Conservation (phyloP, 2,888 invertebrate species). For the Agrilus cyanescens region DNA sequence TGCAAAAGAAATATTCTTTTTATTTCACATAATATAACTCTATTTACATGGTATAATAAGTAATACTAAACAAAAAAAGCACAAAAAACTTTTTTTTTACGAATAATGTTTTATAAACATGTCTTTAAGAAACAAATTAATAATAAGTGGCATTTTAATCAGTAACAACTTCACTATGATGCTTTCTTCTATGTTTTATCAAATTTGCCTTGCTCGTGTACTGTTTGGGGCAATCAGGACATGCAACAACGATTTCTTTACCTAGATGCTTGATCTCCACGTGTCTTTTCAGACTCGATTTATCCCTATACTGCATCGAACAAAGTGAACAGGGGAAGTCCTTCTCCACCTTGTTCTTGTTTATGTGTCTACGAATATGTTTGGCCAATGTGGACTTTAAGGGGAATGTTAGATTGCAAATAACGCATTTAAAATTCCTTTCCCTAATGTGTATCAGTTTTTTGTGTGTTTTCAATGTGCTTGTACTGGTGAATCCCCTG, state of each 20-base stretch:
- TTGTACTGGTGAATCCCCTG: slow-evolving; percentile 22
- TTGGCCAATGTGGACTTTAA: slow-evolving; percentile 24
- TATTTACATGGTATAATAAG: too few relatives aligned
- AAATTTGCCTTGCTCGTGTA: slow-evolving; percentile 19
- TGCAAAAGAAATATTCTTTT: too few relatives aligned
- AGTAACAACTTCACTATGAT: slow-evolving; percentile 9
- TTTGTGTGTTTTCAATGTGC: slow-evolving; percentile 23
- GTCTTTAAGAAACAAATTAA: too few relatives aligned
- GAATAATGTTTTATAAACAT: too few relatives aligned
- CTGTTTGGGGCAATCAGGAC: slow-evolving; percentile 16
- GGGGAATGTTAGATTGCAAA: slow-evolving; percentile 23
- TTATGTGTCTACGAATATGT: slow-evolving; percentile 20
- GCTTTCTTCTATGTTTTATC: slow-evolving; percentile 15
- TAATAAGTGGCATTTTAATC: not conserved
- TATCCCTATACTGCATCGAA: slow-evolving; percentile 19
- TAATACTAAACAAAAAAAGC: too few relatives aligned
- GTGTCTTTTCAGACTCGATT: slow-evolving; percentile 22
- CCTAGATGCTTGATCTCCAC: slow-evolving; percentile 18
- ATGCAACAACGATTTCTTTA: slow-evolving; percentile 9
- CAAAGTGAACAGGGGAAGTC: slow-evolving; percentile 18
- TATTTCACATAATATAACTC: too few relatives aligned
- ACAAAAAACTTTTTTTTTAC: too few relatives aligned
- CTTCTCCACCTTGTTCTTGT: slow-evolving; percentile 16
- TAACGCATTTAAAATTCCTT: slow-evolving; percentile 21
- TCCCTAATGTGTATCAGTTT: slow-evolving; percentile 21